Evolutionary conservation across 2,888 invertebrate species (phyloP).

Genomic region (Drosophila mettleri): DNA sequence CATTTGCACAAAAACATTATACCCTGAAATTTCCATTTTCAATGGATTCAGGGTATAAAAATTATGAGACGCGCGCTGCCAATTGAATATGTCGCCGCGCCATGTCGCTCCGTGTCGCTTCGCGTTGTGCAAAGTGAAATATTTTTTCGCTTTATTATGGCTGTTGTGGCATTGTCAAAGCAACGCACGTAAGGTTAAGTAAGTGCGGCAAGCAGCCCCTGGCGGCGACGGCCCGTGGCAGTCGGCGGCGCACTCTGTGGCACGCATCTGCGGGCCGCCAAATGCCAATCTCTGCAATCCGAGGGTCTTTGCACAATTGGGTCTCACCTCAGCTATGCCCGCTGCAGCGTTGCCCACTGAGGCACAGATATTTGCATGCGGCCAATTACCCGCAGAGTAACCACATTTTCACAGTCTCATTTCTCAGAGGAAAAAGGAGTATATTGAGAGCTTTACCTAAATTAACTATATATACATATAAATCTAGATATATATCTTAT

Average conservation of each 20-base stretch:
- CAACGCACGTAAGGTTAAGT: constrained; percentile 59
- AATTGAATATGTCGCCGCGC: constrained; percentile 57
- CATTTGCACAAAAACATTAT: no score
- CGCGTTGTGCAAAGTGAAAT: constrained; percentile 47
- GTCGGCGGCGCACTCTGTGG: constrained; percentile 27
- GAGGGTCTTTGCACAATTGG: constrained; percentile 28
- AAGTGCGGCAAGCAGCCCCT: constrained; percentile 44
- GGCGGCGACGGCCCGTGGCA: no score
- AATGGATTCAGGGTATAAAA: no score
- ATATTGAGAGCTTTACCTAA: neutral
- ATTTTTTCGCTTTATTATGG: constrained; percentile 28
- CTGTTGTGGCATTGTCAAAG: constrained; percentile 43
- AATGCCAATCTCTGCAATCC: constrained; percentile 12
- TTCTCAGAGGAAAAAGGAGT: no score
- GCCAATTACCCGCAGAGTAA: no score
- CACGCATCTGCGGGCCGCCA: constrained; percentile 50
- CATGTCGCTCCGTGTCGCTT: constrained; percentile 5
- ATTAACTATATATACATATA: no score
- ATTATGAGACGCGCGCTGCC: constrained; percentile 56
- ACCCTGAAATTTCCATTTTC: no score
- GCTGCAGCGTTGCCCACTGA: constrained; percentile 5
- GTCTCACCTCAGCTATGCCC: constrained; percentile 23
- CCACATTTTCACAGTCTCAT: no score
- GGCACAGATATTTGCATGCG: no score
- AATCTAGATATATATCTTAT: no score